phyloP scores from a whole-genome alignment of 2,113 vertebrate genomes.

The Aptenodytes forsteri region DNA sequence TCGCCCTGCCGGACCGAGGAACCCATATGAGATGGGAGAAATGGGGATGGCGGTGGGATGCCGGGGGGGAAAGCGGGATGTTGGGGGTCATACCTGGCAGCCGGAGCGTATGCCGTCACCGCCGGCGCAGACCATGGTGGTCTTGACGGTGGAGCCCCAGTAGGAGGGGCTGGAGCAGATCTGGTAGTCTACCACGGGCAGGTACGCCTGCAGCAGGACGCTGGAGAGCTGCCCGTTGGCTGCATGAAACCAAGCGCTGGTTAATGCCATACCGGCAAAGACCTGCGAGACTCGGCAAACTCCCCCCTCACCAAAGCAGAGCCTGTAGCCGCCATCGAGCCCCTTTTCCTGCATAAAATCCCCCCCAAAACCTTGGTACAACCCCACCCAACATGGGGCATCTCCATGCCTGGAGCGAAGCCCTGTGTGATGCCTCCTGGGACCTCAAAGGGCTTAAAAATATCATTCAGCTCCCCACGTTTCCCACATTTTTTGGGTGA shows the following conservation, averaged over 20 bases:
- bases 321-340: fast-evolving
- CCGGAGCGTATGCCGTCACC: conserved; percentile 76
- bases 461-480: fast-evolving
- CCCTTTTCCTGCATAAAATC: neutral
- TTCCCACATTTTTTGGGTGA: fast-evolving
- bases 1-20: conserved; percentile 76
- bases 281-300: neutral
- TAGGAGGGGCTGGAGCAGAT: conserved; percentile 80
- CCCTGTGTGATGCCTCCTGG: neutral
- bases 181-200: conserved; percentile 79
- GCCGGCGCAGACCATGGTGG: conserved; percentile 88
- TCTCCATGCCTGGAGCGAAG: fast-evolving
- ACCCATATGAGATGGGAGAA: neutral
- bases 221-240: conserved; percentile 83
- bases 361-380: neutral
- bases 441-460: neutral
- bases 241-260: neutral
- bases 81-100: conserved; percentile 76
- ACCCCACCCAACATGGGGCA: fast-evolving
- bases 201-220: conserved; percentile 84
- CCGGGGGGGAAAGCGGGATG: fast-evolving
- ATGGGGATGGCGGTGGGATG: fast-evolving
- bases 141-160: conserved; percentile 87
- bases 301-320: neutral
- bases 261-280: fast-evolving